Percentiles rank a stretch among this genome's conserved stretches.
phyloP scores from a whole-genome alignment of 2,113 vertebrate genomes.

The Hemiscyllium ocellatum region DNA sequence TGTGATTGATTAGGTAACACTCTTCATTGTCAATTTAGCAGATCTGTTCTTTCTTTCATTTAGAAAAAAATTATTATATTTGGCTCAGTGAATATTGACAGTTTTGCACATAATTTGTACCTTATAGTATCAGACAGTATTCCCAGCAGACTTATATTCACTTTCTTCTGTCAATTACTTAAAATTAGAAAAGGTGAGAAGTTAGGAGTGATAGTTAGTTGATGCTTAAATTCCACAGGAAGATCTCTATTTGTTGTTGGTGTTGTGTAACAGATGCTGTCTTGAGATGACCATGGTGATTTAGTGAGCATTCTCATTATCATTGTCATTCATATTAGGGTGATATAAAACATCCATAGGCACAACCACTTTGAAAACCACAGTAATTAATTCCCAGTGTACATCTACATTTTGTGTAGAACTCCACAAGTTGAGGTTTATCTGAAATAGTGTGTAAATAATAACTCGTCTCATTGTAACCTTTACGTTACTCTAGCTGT shows the following conservation, averaged over 20 bases:
- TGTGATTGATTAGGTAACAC: background rate
- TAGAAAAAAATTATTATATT: background rate
- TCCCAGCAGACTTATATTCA: background rate
- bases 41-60: background rate
- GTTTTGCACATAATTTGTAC: background rate
- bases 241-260: background rate
- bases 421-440: background rate
- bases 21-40: background rate
- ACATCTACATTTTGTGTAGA: background rate
- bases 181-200: background rate
- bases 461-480: background rate
- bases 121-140: background rate
- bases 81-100: background rate
- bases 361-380: background rate
- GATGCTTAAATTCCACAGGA: background rate
- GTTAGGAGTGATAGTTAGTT: background rate
- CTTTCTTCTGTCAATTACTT: background rate
- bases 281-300: background rate
- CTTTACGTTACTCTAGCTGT: background rate
- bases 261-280: background rate
- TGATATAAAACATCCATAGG: background rate
- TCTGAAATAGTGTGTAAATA: background rate
- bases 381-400: background rate
- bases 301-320: background rate
- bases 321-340: background rate